Conservation (phyloP, 1,140 invertebrate species). For the Holotrichia oblita region DNA sequence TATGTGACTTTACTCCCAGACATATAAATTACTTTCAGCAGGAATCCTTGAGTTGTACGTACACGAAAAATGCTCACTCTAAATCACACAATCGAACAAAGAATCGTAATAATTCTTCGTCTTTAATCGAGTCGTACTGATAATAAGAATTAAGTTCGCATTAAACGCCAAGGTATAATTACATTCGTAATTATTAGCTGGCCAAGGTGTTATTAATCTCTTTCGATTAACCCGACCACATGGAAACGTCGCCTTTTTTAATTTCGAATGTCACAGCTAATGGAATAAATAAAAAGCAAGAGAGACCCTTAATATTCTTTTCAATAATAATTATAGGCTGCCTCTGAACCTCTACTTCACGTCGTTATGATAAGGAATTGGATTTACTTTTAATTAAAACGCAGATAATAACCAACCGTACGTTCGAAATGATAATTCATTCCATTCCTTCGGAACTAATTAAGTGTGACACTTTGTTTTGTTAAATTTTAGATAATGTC, state of each 20-base stretch:
- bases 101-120: conserved; percentile 27
- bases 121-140: conserved; percentile 3
- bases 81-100: conserved; percentile 22
- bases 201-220: conserved; percentile 33
- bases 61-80: conserved; percentile 11
- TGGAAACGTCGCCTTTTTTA: conserved; percentile 1
- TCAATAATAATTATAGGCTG: conserved; percentile 20
- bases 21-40: conserved; percentile 26
- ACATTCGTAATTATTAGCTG: conserved; percentile 34
- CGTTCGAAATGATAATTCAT: background rate
- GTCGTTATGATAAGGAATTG: conserved; percentile 20
- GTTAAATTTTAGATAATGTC: no score
- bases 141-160: conserved; percentile 34
- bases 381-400: conserved; percentile 18
- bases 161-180: conserved; percentile 22
- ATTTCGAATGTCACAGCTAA: background rate
- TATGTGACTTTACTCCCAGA: conserved; percentile 1
- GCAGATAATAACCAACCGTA: conserved; percentile 4
- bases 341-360: background rate
- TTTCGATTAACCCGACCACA: conserved; percentile 24
- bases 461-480: no score
- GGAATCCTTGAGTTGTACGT: background rate
- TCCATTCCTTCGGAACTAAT: no score
- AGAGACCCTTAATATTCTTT: conserved; percentile 1
- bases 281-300: conserved; percentile 8